Evolutionary conservation across 1,140 invertebrate species (phyloP), one percentile per base, ranked within the genome.

Genomic region (Drosophila repleta): DNA sequence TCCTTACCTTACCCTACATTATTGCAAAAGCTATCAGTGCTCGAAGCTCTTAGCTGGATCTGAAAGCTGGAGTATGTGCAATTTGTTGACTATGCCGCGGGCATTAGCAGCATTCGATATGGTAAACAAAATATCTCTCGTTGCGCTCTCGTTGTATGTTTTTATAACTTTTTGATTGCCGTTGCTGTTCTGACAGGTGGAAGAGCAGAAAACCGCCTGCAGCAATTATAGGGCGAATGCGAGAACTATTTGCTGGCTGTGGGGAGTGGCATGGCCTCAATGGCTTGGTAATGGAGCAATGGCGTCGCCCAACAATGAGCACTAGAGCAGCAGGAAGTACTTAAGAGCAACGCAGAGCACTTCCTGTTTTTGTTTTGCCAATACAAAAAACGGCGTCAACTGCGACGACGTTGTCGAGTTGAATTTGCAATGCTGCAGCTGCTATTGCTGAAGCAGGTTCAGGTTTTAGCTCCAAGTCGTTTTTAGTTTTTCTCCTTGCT

Each of bases 301-400:
- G 68, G 61, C 52, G 64, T 60, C 21, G 43, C 20, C 51, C 41
- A 67, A 72, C 62, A 58, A 72, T 65, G 55, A 51, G 63, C 46
- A 73, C 46, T 68, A 49, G 49, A 73, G 67, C 78, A 79, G 76
- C 87, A 64, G 88, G 88, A 90, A 90, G 88, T 90, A 80, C 87
- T 90, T 90, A 90, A 84, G 87, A 80, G 82, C 87, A 90, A 74
- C 79, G 82, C 87, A 83, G 77, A 87, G 82, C 75, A 90, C 88
- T 90, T 90, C 88, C 88, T 90, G 87, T 90, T 90, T 84, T 90
- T 90, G 87, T 90, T 90, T 90, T 90, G 83, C 77, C 79, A 90
- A 79, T 79, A 75, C 68, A 84, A 76, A 66, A 73, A 82, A 67
- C 68, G 62, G 74, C 79, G 80, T 76, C 76, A 79, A 82, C 79